Conservation (phyloP, 2,888 invertebrate species). For the Actias luna region DNA sequence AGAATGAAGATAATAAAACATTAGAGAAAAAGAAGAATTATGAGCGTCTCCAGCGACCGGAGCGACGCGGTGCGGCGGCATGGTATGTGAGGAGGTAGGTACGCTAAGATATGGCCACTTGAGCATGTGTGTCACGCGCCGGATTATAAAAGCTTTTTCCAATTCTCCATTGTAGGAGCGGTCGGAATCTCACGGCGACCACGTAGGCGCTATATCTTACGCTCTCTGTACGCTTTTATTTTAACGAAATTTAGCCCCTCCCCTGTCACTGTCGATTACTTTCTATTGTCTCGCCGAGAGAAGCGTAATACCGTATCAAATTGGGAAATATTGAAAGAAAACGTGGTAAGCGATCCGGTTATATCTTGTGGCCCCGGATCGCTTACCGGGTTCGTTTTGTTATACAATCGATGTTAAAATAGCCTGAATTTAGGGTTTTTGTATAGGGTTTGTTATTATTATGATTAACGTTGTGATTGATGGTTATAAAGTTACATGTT, state of each 20-base stretch:
- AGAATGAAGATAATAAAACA: slow-evolving; percentile 42
- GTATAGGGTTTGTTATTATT: background rate
- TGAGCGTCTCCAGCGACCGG: slow-evolving; percentile 30
- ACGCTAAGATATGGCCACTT: slow-evolving; percentile 56
- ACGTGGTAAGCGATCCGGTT: slow-evolving; percentile 70
- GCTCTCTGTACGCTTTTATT: slow-evolving; percentile 78
- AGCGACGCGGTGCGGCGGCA: slow-evolving; percentile 15
- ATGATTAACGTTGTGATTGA: background rate
- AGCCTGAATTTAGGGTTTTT: background rate
- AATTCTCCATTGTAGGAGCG: slow-evolving; percentile 78
- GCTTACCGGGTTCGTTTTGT: slow-evolving; percentile 26
- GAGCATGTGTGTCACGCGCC: slow-evolving; percentile 77
- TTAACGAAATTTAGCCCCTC: slow-evolving; percentile 79
- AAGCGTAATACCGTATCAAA: slow-evolving; percentile 69
- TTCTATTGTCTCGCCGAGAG: slow-evolving; percentile 72
- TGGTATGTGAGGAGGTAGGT: slow-evolving; percentile 39
- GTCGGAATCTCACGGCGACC: slow-evolving; percentile 71
- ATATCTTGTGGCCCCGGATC: slow-evolving; percentile 45
- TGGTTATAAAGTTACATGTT: no score
- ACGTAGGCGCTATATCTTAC: slow-evolving; percentile 81
- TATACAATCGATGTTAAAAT: slow-evolving; percentile 1
- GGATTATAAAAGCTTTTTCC: slow-evolving; percentile 83
- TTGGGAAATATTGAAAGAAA: slow-evolving; percentile 79
- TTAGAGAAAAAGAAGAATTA: slow-evolving; percentile 54
- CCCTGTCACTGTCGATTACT: slow-evolving; percentile 77